Conservation (phyloP, 2,888 invertebrate species). For the Drosophila mettleri region DNA sequence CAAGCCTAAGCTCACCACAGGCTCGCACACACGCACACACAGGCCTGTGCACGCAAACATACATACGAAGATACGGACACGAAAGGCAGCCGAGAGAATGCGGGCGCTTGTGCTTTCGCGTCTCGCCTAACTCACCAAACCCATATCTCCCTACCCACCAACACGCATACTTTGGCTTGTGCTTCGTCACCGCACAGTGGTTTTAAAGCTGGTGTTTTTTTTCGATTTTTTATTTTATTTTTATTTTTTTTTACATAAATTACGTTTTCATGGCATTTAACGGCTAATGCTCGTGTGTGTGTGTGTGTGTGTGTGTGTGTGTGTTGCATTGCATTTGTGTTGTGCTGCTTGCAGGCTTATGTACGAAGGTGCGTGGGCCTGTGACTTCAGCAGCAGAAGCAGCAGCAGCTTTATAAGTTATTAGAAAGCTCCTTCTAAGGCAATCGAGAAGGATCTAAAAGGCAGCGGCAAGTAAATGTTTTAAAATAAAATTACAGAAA, state of each 20-base stretch:
- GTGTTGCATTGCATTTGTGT: background rate
- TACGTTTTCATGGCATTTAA: conserved; percentile 7
- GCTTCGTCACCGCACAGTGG: conserved; percentile 63
- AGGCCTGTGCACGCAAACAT: conserved; percentile 21
- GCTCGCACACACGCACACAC: conserved; percentile 33
- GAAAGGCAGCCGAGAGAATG: conserved; percentile 18
- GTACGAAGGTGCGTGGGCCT: background rate
- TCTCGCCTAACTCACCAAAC: conserved; percentile 38
- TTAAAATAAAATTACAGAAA: background rate
- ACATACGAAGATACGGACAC: conserved; percentile 18
- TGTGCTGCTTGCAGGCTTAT: background rate
- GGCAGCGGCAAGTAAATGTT: background rate
- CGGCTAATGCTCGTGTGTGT: background rate
- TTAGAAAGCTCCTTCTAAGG: conserved; percentile 2
- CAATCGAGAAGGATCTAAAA: conserved; percentile 1
- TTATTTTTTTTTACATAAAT: background rate
- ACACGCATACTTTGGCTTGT: conserved; percentile 13
- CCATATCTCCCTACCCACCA: background rate
- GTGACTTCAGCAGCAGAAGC: background rate
- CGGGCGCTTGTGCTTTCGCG: conserved; percentile 44
- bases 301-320: no score
- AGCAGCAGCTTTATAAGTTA: conserved; percentile 5
- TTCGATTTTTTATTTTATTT: background rate
- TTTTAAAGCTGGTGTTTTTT: conserved; percentile 18
- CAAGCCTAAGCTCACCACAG: conserved; percentile 62